These are phyloP conservation scores for Clarias laeviceps DNA, from an alignment of 2,797 vertebrate species.

Conservation along the genomic window DNA sequence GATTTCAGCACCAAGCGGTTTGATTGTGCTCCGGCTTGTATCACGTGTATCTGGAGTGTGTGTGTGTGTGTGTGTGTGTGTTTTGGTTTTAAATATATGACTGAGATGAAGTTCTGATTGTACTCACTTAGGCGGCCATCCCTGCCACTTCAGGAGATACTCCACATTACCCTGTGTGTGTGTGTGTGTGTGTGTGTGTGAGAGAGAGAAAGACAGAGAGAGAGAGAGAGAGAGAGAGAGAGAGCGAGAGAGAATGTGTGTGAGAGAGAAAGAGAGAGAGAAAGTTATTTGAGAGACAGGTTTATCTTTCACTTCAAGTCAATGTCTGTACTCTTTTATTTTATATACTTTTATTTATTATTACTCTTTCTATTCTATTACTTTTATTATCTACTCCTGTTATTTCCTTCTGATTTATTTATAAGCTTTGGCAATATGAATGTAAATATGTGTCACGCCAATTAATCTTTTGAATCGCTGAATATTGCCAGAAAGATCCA, in stretches of 20 bases:
- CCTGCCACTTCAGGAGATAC: conserved; percentile 98
- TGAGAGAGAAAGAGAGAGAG: not conserved
- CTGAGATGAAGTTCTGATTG: conserved; percentile 27
- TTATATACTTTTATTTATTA: too few species aligned
- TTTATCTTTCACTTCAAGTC: too few species aligned
- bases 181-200: not conserved
- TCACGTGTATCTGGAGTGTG: not conserved
- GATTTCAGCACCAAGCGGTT: too few species aligned
- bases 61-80: not conserved
- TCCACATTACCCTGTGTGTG: conserved; percentile 89
- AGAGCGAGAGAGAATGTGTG: too few species aligned
- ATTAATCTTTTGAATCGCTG: too few species aligned
- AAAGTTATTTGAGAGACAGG: not conserved
- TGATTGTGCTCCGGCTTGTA: too few species aligned
- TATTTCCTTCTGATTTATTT: too few species aligned
- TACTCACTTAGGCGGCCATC: conserved; percentile 98
- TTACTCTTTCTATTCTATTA: too few species aligned
- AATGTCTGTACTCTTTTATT: too few species aligned
- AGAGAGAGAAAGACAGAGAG: conserved; percentile 46
- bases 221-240: conserved; percentile 20
- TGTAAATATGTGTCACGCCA: too few species aligned
- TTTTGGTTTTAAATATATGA: not conserved
- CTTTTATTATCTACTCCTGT: too few species aligned
- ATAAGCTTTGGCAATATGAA: too few species aligned
- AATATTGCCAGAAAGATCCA: not conserved